phyloP scores from a whole-genome alignment of 2,888 invertebrate species.

The Drosophila setosimentum region DNA sequence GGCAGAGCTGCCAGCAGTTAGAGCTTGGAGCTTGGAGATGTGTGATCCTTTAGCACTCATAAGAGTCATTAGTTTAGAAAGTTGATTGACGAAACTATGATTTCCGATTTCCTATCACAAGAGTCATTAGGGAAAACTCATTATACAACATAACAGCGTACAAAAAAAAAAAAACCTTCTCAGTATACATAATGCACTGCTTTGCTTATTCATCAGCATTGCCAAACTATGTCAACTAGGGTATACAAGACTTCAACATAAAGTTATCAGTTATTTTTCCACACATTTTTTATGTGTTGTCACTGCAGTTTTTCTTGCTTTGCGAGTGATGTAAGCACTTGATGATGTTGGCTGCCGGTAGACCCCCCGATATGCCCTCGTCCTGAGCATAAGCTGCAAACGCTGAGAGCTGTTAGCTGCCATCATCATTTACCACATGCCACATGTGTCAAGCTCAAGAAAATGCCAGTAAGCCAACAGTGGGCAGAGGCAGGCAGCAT shows the following conservation, averaged over 20 bases:
- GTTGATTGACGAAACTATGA: background rate
- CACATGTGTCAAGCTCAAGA: constrained; percentile 50
- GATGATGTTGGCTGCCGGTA: constrained; percentile 4
- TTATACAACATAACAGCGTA: background rate
- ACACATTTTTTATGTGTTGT: constrained; percentile 63
- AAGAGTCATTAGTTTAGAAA: background rate
- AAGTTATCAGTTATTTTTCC: constrained; percentile 29
- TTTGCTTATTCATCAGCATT: background rate
- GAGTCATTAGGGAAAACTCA: background rate
- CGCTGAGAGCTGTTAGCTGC: constrained; percentile 64
- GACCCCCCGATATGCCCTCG: background rate
- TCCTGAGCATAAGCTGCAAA: constrained; percentile 31
- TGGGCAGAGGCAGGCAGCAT: constrained; percentile 21
- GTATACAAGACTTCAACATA: constrained; percentile 31
- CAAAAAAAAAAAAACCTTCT: background rate
- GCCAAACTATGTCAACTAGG: constrained; percentile 24
- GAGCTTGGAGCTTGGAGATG: background rate
- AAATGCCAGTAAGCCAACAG: constrained; percentile 66
- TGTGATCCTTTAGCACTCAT: background rate
- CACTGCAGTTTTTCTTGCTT: constrained; percentile 28
- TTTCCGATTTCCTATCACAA: background rate
- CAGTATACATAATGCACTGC: background rate
- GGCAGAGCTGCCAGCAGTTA: background rate
- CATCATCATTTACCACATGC: constrained; percentile 74
- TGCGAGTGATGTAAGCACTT: constrained; percentile 33